Evolutionary conservation across 2,888 invertebrate genomes (phyloP), one percentile per base, ranked within the genome.

Genomic region (Agrilus cyanescens): DNA sequence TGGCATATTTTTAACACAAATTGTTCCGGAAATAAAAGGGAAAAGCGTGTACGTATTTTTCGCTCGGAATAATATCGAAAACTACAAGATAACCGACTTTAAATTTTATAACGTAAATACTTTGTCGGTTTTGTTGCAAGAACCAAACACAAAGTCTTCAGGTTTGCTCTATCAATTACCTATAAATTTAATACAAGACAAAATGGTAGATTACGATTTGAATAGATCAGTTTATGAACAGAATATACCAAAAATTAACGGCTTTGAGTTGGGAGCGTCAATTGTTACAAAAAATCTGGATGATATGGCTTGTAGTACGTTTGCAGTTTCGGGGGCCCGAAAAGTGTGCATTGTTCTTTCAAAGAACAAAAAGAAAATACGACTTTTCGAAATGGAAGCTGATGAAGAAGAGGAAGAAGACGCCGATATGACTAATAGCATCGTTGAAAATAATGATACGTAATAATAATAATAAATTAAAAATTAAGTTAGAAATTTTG

Each of bases 371-470:
- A 77, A 86, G 45, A 85, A 88, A 62, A 84, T 94, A 34, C 74
- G 88, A 47, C 74, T 93, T 37, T 87, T 87, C 61, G 90, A 94
- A 65, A 91, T 91, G 81, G 94, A 94, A 69, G 85, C 82, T 0
- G 93, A 93, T 59, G 91, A 89, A 16, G 86, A 86, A 43, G 88
- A 88, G 44, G 93, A 94, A 48, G 91, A 90, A 42, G 84, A 84
- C 40, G 76, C 66, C 4, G 71, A 71, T 14, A 67, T 62, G 52
- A 60, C 61, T 2, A 58, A 48, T 32, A 60, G 56, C 48, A 55
- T 54, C 5, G 46, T 51, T 31, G 53, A 51, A 40, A 57, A 58
- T 40, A 57, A 53, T 48, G 59, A 51, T 44, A 42, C 47, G 4
- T 25, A 25, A 25, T 10, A n/a, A n/a, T 25, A 10, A 10, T 25